phyloP scores from a whole-genome alignment of 2,113 vertebrate genomes.

The Cepphus grylle region DNA sequence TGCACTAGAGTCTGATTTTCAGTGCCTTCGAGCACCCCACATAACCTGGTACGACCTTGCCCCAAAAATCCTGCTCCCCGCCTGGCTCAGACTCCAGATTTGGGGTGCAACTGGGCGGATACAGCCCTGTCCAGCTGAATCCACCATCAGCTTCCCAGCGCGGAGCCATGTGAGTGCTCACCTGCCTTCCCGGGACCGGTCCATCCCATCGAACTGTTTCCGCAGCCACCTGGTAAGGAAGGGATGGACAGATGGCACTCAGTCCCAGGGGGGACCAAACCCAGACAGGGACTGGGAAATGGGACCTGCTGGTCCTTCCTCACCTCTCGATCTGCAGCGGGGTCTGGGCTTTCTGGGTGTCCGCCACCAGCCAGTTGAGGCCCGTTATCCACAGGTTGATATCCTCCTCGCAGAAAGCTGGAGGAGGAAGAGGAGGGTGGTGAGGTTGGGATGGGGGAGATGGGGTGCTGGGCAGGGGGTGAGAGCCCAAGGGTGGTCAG shows the following conservation, averaged over 20 bases:
- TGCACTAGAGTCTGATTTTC: not conserved
- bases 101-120: not conserved
- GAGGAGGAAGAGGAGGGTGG: not conserved
- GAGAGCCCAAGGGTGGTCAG: not conserved
- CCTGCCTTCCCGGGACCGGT: slow-evolving; percentile 83
- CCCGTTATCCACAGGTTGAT: slow-evolving; percentile 83
- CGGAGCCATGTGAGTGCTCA: not conserved
- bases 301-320: not conserved
- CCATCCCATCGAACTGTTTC: slow-evolving; percentile 86
- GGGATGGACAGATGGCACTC: not conserved
- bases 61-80: not conserved
- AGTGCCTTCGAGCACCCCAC: not conserved
- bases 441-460: not conserved
- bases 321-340: slow-evolving; percentile 82
- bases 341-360: slow-evolving; percentile 79
- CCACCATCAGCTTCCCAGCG: rapidly evolving
- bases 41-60: slow-evolving; percentile 28
- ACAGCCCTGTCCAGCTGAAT: not conserved
- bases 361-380: slow-evolving; percentile 81
- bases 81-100: not conserved
- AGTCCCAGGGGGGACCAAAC: not conserved
- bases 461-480: not conserved
- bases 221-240: slow-evolving; percentile 78
- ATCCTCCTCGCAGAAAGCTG: slow-evolving; percentile 87
- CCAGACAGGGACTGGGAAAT: rapidly evolving